phyloP scores from a whole-genome alignment of 1,140 invertebrate genomes.

The Rhysida immarginata region DNA sequence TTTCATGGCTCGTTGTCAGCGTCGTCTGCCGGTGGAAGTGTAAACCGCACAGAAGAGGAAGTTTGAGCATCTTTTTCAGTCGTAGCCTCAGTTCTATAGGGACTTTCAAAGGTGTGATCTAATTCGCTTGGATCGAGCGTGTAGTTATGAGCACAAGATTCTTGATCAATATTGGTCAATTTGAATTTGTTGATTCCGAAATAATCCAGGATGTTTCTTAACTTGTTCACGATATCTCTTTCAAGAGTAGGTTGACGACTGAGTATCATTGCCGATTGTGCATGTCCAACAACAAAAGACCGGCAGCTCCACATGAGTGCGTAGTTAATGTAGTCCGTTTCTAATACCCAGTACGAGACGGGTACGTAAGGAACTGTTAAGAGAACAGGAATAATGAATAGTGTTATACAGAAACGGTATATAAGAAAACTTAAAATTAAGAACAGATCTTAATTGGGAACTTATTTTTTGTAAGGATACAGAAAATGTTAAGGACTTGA shows the following conservation, averaged over 20 bases:
- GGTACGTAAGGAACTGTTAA: neutral
- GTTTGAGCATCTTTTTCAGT: too few relatives aligned
- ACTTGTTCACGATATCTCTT: neutral
- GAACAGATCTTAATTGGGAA: too few relatives aligned
- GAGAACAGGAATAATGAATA: too few relatives aligned
- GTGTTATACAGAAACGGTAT: too few relatives aligned
- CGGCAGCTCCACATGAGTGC: neutral
- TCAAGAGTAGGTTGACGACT: neutral
- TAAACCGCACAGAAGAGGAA: too few relatives aligned
- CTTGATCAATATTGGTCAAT: neutral
- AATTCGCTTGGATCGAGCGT: neutral
- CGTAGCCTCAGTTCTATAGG: neutral
- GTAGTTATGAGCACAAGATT: neutral
- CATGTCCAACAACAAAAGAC: neutral
- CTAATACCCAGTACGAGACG: neutral
- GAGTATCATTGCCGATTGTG: neutral
- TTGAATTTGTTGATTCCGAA: neutral
- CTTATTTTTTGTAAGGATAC: too few relatives aligned
- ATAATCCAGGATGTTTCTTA: neutral
- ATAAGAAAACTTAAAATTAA: too few relatives aligned
- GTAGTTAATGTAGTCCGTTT: neutral
- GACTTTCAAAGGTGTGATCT: neutral
- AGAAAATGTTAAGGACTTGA: too few relatives aligned
- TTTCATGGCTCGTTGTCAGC: too few relatives aligned
- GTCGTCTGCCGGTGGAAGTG: too few relatives aligned